Conservation (phyloP, 2,888 invertebrate genomes). For the Lissocephala sabroskyi region DNA sequence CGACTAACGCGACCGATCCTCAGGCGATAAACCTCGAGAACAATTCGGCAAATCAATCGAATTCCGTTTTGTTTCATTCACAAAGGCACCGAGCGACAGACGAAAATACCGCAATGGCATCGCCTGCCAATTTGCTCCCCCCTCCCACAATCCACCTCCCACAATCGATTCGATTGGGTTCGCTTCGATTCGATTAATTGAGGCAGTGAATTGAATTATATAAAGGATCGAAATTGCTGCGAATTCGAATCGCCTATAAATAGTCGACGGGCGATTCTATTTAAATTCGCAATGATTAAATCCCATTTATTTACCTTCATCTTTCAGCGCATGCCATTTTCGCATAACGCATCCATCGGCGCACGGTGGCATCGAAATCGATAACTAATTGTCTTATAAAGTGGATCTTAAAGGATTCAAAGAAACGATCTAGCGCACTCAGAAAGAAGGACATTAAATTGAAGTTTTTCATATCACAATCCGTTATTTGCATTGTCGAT, state of each 20-base stretch:
- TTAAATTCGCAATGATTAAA: conserved; percentile 24
- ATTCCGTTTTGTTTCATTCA: conserved; percentile 31
- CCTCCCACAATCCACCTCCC: too few species aligned
- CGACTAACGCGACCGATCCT: conserved; percentile 66
- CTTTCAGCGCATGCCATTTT: conserved; percentile 29
- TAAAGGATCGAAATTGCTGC: conserved; percentile 34
- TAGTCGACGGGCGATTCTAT: conserved; percentile 32
- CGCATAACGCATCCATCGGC: conserved; percentile 10
- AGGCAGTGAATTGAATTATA: conserved; percentile 43
- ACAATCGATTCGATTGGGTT: conserved; percentile 46
- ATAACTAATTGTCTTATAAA: neutral
- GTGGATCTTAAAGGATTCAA: conserved; percentile 2
- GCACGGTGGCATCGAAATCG: neutral
- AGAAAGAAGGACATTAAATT: too few species aligned
- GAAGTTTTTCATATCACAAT: too few species aligned
- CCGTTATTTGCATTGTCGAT: too few species aligned
- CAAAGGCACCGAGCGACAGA: conserved; percentile 11
- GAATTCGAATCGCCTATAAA: conserved; percentile 21
- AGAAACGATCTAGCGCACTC: too few species aligned
- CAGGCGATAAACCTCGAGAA: conserved; percentile 36
- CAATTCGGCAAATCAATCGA: too few species aligned
- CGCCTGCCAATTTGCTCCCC: conserved; percentile 65
- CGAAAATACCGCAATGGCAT: neutral
- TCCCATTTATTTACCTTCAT: conserved; percentile 33
- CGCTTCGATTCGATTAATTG: conserved; percentile 39